Evolutionary conservation across 2,797 vertebrate genomes (phyloP).

Genomic region (Crenuchus spilurus): DNA sequence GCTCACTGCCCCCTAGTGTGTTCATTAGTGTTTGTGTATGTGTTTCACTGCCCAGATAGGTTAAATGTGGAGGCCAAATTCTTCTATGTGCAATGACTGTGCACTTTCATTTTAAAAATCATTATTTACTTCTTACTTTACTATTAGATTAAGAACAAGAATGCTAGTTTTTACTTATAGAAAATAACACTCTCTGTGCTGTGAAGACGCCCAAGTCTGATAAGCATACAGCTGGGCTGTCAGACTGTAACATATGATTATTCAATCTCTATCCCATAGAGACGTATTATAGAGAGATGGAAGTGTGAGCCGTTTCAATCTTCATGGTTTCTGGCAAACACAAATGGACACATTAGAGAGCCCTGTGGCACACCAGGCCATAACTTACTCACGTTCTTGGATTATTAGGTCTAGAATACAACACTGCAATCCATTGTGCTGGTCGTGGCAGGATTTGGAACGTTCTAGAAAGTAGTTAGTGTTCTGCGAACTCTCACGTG

Average conservation of each 20-base stretch:
- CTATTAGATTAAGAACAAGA: too few species aligned
- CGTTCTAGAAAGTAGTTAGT: slow-evolving; percentile 2
- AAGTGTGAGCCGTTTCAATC: background rate
- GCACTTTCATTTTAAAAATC: too few species aligned
- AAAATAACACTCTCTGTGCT: too few species aligned
- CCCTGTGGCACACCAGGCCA: background rate
- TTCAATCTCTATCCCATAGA: background rate
- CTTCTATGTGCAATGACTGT: too few species aligned
- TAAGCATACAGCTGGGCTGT: background rate
- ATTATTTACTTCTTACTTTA: too few species aligned
- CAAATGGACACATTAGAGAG: background rate
- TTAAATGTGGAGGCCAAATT: too few species aligned
- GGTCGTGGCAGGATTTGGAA: background rate
- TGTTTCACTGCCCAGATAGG: too few species aligned
- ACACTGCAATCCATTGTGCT: background rate
- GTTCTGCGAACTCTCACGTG: slow-evolving; percentile 23
- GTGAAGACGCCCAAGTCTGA: background rate
- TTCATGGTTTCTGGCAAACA: background rate
- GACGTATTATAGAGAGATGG: background rate
- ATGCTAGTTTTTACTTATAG: too few species aligned
- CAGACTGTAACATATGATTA: background rate
- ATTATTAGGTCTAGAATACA: background rate
- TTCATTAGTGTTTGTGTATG: too few species aligned
- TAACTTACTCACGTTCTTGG: background rate
- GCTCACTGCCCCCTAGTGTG: too few species aligned